Evolutionary conservation across 2,888 invertebrate genomes (phyloP), one percentile per base, ranked within the genome.

Genomic region (Drepana falcataria): DNA sequence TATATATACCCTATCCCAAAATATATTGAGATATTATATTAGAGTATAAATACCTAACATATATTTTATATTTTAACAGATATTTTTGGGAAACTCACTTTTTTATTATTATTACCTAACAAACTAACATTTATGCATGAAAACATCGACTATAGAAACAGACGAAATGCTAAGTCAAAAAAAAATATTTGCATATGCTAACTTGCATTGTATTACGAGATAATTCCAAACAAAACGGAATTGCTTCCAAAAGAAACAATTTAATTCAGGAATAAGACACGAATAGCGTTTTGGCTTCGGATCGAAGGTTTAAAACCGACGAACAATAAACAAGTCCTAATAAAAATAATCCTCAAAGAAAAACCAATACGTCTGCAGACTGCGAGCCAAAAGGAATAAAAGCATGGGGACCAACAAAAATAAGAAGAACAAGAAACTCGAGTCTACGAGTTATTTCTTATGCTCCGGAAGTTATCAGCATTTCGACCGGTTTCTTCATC

Each of bases 381-480:
- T 69, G 65, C 61, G 59, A 70, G 73, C 71, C 70, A 79, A 81
- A 79, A 75, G 68, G 73, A 83, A 79, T 71, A 77, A 82, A 77
- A 75, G 67, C 71, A 80, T 77, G 73, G 76, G 73, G 77, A 75
- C 72, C 71, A 81, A 83, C 77, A 81, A 78, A 80, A 83, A 83
- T 78, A 81, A 79, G 69, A 77, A 75, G 72, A 73, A 72, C 68
- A 69, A 67, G 62, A 75, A 79, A 76, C 79, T 78, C 77, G 73
- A 44, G 75, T 74, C 77, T 76, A 79, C 80, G 77, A 81, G 77
- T 81, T 81, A 83, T 80, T 83, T 77, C 82, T 83, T 79, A 67
- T 60, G 74, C 75, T 77, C 79, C 84, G 85, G 84, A 87, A 87
- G 85, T 81, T 85, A 83, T 83, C 83, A 82, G 75, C 75, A 74